Base-by-base conservation (phyloP, 2,888 invertebrate species). In the Fabriciana adippe region DNA sequence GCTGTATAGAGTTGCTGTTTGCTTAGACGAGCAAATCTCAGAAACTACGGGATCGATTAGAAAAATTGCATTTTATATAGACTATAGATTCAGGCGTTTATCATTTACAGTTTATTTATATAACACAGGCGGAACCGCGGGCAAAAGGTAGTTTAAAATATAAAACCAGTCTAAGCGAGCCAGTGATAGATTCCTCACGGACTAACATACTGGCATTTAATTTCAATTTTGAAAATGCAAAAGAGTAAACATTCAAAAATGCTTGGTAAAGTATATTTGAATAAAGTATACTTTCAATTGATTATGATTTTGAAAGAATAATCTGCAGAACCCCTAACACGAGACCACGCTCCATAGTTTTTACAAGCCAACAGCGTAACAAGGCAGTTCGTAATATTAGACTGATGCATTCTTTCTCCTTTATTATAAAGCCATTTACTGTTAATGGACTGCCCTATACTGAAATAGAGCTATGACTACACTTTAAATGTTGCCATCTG, bases 381-480 rank as follows among this genome's bases (percentile, higher is more conserved):
- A 76, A 88, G 86, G 82, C 76, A 82, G 80, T 80, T 72, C 71
- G 75, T 79, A 76, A 84, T 82, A 87, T 89, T 87, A 87, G 76
- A 79, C 81, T 89, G 88, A 90, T 89, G 89, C 86, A 88, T 79
- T 87, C 86, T 72, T 72, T 73, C 81, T 79, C 85, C 83, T 82
- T 83, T 86, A 87, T 89, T 89, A 89, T 86, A 89, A 88, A 83
- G 78, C 78, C 85, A 88, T 88, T 88, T 85, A 74, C 72, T 75
- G 65, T 72, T 83, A 86, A 87, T 86, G 83, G 80, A 81, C 78
- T 78, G 73, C 76, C 69, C 67, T 75, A 77, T 63, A 66, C 31
- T 59, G 71, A 60, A 67, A 66, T 57, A 67, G 64, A 66, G 61
- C 55, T 67, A 62, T 57, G 67, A 55, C 68, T 67, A 51, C 54